These are phyloP conservation scores for Hydrochoerus hydrochaeris DNA, from an alignment of 2,113 vertebrate species.

Conservation along the genomic window DNA sequence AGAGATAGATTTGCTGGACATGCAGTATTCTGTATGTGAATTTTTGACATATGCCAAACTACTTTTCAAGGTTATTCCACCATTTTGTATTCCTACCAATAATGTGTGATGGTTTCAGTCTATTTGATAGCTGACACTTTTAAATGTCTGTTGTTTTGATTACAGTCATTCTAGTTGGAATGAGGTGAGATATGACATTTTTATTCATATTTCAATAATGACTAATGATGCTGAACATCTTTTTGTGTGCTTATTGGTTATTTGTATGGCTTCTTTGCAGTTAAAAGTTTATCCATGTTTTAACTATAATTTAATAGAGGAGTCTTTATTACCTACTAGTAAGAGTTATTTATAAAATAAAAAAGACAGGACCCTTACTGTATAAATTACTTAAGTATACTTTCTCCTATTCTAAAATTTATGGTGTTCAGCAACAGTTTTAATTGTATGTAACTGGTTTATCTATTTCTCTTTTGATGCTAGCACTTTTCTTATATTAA, in stretches of 20 bases:
- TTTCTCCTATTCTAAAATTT: background rate
- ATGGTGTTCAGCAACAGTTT: background rate
- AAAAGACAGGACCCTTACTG: background rate
- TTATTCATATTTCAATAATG: background rate
- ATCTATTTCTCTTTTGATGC: background rate
- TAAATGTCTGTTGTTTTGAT: background rate
- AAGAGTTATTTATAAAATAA: background rate
- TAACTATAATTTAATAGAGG: background rate
- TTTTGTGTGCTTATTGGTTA: background rate
- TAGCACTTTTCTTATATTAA: background rate
- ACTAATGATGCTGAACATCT: background rate
- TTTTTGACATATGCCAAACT: background rate
- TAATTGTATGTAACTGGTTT: background rate
- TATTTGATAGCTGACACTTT: background rate
- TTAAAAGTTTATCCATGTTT: background rate
- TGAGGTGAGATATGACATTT: background rate
- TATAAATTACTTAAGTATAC: background rate
- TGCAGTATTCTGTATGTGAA: background rate
- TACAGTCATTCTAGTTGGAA: background rate
- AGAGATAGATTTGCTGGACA: background rate
- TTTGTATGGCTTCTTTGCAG: background rate
- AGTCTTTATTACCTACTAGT: background rate
- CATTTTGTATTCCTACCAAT: background rate
- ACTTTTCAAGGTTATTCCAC: background rate
- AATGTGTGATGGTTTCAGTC: background rate